A percentile compares a stretch with the other conserved stretches of the same genome.
Evolutionary conservation across 2,113 vertebrate genomes (phyloP).

Genomic region (Datnioides undecimradiatus): DNA sequence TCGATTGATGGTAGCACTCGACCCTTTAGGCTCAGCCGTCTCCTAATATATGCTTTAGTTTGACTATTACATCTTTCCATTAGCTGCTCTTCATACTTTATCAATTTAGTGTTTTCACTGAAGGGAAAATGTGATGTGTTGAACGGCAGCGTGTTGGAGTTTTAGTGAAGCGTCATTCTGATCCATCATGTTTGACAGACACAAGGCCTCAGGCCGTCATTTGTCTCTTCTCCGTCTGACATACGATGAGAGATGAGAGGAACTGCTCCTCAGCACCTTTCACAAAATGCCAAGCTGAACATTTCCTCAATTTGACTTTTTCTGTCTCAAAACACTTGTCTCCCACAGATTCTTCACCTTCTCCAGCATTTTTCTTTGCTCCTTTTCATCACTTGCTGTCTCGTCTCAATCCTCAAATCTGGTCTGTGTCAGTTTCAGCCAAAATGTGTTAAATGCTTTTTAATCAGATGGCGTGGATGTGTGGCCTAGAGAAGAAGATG

Average conservation of each 20-base stretch:
- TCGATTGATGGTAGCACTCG: conserved; percentile 55
- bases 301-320: conserved; percentile 62
- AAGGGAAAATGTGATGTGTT: conserved; percentile 70
- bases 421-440: neutral
- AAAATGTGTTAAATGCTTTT: conserved; percentile 25
- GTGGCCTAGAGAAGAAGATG: neutral
- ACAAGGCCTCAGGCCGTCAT: conserved; percentile 73
- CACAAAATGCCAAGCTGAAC: conserved; percentile 74
- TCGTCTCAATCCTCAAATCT: conserved; percentile 9
- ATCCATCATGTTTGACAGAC: conserved; percentile 81
- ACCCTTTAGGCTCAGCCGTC: conserved; percentile 66
- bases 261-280: conserved; percentile 72
- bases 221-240: conserved; percentile 72
- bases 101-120: conserved; percentile 80
- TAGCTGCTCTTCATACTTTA: conserved; percentile 74
- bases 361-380: neutral
- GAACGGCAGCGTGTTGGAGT: conserved; percentile 64
- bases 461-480: conserved; percentile 25
- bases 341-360: neutral
- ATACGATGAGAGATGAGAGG: conserved; percentile 67
- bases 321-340: conserved; percentile 31
- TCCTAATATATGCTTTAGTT: conserved; percentile 76
- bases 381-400: neutral
- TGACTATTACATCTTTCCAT: conserved; percentile 78
- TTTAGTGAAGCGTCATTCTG: conserved; percentile 75